Evolutionary conservation across 2,113 vertebrate genomes (phyloP).

Genomic region (Glaucidium brasilianum): DNA sequence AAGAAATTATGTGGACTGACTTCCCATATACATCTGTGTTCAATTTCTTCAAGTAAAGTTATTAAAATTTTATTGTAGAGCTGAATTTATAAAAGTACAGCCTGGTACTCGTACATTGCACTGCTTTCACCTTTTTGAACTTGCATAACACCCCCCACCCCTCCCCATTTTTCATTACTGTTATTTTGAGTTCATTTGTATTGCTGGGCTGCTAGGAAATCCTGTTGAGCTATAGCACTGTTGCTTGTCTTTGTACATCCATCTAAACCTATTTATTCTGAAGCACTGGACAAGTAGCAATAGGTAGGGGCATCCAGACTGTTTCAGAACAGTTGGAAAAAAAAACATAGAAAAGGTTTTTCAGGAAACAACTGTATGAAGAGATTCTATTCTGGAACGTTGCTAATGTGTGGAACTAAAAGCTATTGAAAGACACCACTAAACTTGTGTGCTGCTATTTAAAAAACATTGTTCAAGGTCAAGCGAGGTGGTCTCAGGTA

Average conservation of each 20-base stretch:
- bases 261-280: not conserved
- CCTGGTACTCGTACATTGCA: not conserved
- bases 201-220: not conserved
- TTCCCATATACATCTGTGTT: not conserved
- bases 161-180: accelerated
- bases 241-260: not conserved
- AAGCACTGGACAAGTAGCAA: not conserved
- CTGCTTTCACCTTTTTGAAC: not conserved
- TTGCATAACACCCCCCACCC: too few species aligned
- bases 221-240: not conserved
- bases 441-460: not conserved
- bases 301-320: not conserved
- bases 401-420: not conserved
- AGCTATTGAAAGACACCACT: not conserved
- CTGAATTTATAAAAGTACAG: not conserved
- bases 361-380: not conserved
- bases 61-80: not conserved
- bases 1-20: not conserved
- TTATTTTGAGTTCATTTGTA: not conserved
- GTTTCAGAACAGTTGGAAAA: not conserved
- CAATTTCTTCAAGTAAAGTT: not conserved
- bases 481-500: not conserved
- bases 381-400: not conserved
- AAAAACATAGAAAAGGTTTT: not conserved
- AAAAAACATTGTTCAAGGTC: not conserved